These are phyloP conservation scores for Alentia gelatinosa DNA, from an alignment of 2,888 invertebrate genomes.

Conservation along the genomic window DNA sequence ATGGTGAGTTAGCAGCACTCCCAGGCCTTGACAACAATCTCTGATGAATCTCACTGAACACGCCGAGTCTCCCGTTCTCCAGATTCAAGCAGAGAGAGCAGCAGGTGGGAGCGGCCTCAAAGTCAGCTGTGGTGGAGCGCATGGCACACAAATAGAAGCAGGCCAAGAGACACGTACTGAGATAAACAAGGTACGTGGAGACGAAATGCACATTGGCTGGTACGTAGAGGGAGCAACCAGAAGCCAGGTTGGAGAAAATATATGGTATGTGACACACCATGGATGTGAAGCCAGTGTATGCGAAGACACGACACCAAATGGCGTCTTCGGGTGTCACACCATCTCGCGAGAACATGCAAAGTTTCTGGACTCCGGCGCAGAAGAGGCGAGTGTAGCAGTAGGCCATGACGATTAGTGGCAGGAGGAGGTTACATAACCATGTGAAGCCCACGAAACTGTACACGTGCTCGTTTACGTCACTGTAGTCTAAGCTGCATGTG, in stretches of 20 bases:
- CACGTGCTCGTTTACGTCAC: conserved; percentile 47
- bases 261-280: conserved; percentile 37
- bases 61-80: neutral
- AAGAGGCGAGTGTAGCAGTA: conserved; percentile 9
- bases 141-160: conserved; percentile 37
- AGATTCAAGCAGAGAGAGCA: neutral
- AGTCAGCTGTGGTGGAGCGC: neutral
- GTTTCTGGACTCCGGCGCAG: conserved; percentile 6
- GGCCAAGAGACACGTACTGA: neutral
- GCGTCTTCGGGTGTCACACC: conserved; percentile 24
- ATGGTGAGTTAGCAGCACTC: neutral
- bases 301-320: neutral
- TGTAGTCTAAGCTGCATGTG: conserved; percentile 43
- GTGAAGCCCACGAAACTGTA: conserved; percentile 48
- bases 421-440: conserved; percentile 22
- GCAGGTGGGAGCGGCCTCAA: neutral
- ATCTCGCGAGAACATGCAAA: conserved; percentile 42
- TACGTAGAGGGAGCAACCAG: neutral
- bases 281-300: conserved; percentile 38
- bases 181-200: neutral
- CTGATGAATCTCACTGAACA: conserved; percentile 18
- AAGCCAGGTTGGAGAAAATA: neutral
- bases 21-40: conserved; percentile 3
- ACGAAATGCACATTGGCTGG: conserved; percentile 27
- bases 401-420: neutral